Conservation (phyloP, 2,888 invertebrate species). For the Phania funesta region DNA sequence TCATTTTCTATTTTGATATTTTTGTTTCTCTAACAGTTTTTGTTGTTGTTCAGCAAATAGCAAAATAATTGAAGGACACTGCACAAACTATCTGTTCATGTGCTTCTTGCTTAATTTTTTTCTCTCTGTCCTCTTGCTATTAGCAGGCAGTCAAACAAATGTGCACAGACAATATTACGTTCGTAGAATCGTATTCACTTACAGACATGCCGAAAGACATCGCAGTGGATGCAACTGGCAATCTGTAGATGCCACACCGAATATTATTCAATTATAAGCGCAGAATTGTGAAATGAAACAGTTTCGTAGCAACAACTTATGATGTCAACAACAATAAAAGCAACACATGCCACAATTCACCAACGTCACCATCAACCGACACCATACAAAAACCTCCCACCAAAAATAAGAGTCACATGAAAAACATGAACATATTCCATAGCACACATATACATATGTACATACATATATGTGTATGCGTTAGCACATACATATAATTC, state of each 20-base stretch:
- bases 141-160: constrained; percentile 41
- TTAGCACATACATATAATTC: neutral
- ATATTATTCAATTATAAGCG: constrained; percentile 65
- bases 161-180: neutral
- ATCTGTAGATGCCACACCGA: constrained; percentile 45
- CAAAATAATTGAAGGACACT: constrained; percentile 69
- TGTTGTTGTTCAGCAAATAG: constrained; percentile 65
- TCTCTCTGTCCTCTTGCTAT: constrained; percentile 23
- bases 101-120: too few relatives aligned
- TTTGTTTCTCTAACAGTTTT: constrained; percentile 36
- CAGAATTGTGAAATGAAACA: constrained; percentile 57
- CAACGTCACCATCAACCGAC: constrained; percentile 12
- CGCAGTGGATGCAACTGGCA: constrained; percentile 36
- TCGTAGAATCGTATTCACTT: neutral
- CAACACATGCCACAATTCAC: constrained; percentile 62
- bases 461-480: neutral
- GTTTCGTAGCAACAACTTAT: constrained; percentile 52
- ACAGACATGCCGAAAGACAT: neutral
- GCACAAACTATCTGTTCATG: constrained; percentile 44
- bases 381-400: neutral
- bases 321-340: constrained; percentile 50
- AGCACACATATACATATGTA: neutral
- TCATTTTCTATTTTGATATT: constrained; percentile 49
- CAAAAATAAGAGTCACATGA: constrained; percentile 40
- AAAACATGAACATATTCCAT: constrained; percentile 6